Conservation (phyloP, 2,888 invertebrate species). For the Meteorus colon region DNA sequence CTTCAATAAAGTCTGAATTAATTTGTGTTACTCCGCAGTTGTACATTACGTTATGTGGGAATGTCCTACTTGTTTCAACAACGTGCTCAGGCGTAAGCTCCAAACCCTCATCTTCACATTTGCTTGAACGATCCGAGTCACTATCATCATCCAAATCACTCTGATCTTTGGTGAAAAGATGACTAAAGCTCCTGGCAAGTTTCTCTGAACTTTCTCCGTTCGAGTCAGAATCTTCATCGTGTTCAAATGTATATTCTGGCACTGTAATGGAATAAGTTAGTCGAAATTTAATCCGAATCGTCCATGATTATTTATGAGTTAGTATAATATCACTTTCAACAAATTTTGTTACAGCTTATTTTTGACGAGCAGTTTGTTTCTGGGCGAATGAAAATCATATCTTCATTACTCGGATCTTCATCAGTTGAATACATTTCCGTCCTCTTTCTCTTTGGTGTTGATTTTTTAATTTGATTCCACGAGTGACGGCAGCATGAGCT, state of each 20-base stretch:
- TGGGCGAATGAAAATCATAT: constrained; percentile 77
- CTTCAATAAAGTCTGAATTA: constrained; percentile 54
- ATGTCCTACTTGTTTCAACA: constrained; percentile 57
- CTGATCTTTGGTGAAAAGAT: constrained; percentile 82
- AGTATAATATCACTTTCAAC: neutral
- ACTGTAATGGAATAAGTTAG: constrained; percentile 58
- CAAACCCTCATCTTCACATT: constrained; percentile 69
- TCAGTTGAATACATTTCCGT: constrained; percentile 75
- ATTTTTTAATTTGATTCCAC: constrained; percentile 60
- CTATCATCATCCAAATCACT: constrained; percentile 76
- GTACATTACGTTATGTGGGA: constrained; percentile 40
- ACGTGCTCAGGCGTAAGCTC: constrained; percentile 62
- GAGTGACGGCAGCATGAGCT: constrained; percentile 60
- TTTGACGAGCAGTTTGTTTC: constrained; percentile 57
- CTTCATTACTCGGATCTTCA: constrained; percentile 78
- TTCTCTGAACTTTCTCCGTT: constrained; percentile 83
- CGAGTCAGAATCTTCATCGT: constrained; percentile 80
- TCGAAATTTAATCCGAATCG: neutral
- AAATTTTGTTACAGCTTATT: constrained; percentile 56
- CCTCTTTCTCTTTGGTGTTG: constrained; percentile 70
- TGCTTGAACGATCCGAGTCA: constrained; percentile 73
- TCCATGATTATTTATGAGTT: neutral
- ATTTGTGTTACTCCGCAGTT: neutral
- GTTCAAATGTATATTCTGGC: constrained; percentile 61
- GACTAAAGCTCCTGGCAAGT: constrained; percentile 82